Evolutionary conservation across 2,888 invertebrate species (phyloP), one percentile per base, ranked within the genome.

Genomic region (Acholoe squamosa): DNA sequence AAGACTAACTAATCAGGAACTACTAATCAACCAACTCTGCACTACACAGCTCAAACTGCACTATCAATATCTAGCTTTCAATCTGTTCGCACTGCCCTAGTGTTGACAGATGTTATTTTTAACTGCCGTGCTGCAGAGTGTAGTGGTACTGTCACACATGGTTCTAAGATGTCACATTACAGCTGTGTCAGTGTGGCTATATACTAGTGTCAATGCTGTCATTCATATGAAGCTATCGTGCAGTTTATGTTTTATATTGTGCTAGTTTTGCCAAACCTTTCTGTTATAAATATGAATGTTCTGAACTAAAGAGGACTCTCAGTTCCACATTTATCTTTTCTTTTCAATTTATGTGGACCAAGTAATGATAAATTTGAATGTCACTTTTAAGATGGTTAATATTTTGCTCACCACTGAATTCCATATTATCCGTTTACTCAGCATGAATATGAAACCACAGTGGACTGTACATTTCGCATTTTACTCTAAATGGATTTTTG

Each of bases 131-230:
- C 22, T n/a, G 14, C 61, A 61, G 61, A 61, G 61, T 61, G 12
- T 61, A 61, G 61, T 61, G 61, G 61, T 61, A 61, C 61, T 61
- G 61, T 61, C 61, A 43, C 43, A 61, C 19, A 61, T 61, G 61
- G 61, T 61, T 61, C 61, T 61, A 7, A 61, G n/a, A 14, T 61
- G 19, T 19, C n/a, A 61, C 61, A 61, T 12, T 16, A 71, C 71
- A 71, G 14, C 22, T n/a, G n/a, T 71, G 31, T 71, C 71, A 25
- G 28, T 71, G 71, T 25, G 19, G 71, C 71, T n/a, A 71, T 61
- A n/a, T 43, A 43, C 19, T n/a, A 71, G n/a, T 28, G 71, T 71
- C 31, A 71, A n/a, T 71, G 71, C 71, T 71, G 71, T 71, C 25
- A 25, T 71, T 28, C 31, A 19, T 25, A 71, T 28, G 31, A 71